Percentiles rank a stretch among this genome's conserved stretches.
These are phyloP conservation scores for Phoenoteleia sp. DNA, from an alignment of 2,888 invertebrate genomes.

Conservation along the genomic window DNA sequence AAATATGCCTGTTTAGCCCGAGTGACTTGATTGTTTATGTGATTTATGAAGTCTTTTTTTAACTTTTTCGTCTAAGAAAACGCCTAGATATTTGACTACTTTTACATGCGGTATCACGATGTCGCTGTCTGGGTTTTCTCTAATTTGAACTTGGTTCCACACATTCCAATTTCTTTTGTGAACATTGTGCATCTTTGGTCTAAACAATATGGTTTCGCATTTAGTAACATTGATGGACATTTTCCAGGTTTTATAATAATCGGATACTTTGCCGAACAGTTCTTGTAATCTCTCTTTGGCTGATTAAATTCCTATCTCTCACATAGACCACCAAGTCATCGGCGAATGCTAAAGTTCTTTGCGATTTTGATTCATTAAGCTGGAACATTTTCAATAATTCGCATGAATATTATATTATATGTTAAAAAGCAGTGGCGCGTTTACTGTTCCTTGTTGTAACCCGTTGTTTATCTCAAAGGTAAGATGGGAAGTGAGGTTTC, in stretches of 20 bases:
- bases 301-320: too few species aligned
- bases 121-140: background rate
- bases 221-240: conserved; percentile 45
- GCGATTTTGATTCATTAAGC: too few species aligned
- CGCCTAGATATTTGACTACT: conserved; percentile 28
- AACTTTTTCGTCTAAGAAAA: conserved; percentile 4
- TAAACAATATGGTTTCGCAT: conserved; percentile 65
- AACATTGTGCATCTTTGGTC: conserved; percentile 20
- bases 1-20: too few species aligned
- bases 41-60: too few species aligned
- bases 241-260: conserved; percentile 35
- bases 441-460: conserved; percentile 66
- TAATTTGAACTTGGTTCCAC: conserved; percentile 38
- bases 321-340: conserved; percentile 38
- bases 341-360: conserved; percentile 27
- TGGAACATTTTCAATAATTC: too few species aligned
- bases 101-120: conserved; percentile 2
- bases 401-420: conserved; percentile 44
- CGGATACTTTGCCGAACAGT: background rate
- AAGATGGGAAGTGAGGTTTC: background rate
- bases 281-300: background rate
- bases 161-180: background rate
- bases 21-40: too few species aligned
- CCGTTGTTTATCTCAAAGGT: conserved; percentile 46
- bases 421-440: conserved; percentile 37